A percentile compares a stretch with the other conserved stretches of the same genome.
Conservation (phyloP, 2,797 vertebrate genomes). For the Microtus californicus region DNA sequence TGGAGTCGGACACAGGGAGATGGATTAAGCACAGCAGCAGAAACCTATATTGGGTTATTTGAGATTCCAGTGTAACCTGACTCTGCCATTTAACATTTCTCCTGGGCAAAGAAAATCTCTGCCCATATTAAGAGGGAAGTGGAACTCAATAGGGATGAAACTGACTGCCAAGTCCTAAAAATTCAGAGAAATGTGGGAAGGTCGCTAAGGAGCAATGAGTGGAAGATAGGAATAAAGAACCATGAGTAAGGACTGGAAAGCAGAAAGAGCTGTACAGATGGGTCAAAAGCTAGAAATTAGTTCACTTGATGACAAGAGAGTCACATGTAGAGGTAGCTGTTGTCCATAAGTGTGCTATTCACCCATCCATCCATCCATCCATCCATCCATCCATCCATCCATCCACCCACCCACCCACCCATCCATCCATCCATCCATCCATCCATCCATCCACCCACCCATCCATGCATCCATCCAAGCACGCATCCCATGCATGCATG, state of each 20-base stretch:
- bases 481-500: no score
- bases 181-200: not conserved
- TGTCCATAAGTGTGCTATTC: not conserved
- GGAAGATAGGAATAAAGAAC: not conserved
- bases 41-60: not conserved
- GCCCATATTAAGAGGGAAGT: not conserved
- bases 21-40: not conserved
- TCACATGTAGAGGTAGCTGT: not conserved
- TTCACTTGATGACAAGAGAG: not conserved
- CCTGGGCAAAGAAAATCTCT: not conserved
- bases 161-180: not conserved
- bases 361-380: no score
- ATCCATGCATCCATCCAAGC: fast-evolving
- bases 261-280: not conserved
- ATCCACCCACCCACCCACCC: fast-evolving
- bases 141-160: not conserved
- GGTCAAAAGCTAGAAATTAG: not conserved
- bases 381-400: no score
- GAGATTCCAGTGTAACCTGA: not conserved
- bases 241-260: not conserved
- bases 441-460: no score
- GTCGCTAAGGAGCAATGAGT: not conserved
- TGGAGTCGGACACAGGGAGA: not conserved
- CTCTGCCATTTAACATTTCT: not conserved
- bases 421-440: fast-evolving